phyloP scores from a whole-genome alignment of 23 tunicate genomes.

The Trididemnum miniatum region DNA sequence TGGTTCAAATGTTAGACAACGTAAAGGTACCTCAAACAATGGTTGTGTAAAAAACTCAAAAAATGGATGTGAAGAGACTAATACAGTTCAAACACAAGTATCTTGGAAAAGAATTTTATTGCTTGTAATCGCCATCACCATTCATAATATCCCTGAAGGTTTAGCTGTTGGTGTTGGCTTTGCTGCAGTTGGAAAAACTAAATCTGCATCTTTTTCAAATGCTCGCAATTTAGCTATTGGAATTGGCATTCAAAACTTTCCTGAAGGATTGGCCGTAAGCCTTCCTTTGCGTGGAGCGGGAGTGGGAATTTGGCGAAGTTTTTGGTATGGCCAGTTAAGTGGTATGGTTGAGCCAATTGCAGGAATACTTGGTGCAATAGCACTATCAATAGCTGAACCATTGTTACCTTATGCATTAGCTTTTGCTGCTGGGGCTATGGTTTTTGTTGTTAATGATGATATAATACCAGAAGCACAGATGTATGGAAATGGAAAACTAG shows the following conservation, averaged over 20 bases:
- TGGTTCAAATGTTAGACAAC: slow-evolving; percentile 21
- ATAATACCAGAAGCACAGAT: slow-evolving; percentile 94
- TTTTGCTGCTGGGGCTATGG: slow-evolving; percentile 96
- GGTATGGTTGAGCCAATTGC: slow-evolving; percentile 99
- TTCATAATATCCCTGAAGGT: slow-evolving; percentile 96
- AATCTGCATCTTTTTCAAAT: slow-evolving; percentile 76
- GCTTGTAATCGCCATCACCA: slow-evolving; percentile 82
- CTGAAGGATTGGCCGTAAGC: slow-evolving; percentile 97
- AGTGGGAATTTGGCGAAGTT: slow-evolving; percentile 68
- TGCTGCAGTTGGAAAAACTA: slow-evolving; percentile 88
- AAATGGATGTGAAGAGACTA: too few relatives aligned
- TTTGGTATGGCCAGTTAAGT: slow-evolving; percentile 95
- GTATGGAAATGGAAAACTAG: slow-evolving; percentile 86
- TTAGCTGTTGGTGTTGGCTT: slow-evolving; percentile 97
- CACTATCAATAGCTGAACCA: slow-evolving; percentile 74
- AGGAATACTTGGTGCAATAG: slow-evolving; percentile 82
- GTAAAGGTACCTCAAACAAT: neutral
- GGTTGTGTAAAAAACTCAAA: neutral
- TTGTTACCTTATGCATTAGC: slow-evolving; percentile 90
- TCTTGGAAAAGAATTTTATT: slow-evolving; percentile 89
- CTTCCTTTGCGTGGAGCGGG: slow-evolving; percentile 95
- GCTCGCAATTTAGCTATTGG: slow-evolving; percentile 91
- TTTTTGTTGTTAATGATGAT: slow-evolving; percentile 93
- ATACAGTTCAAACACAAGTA: neutral
- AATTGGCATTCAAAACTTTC: slow-evolving; percentile 96